These are phyloP conservation scores for Physeter macrocephalus DNA, from an alignment of 2,113 vertebrate genomes.

Conservation along the genomic window DNA sequence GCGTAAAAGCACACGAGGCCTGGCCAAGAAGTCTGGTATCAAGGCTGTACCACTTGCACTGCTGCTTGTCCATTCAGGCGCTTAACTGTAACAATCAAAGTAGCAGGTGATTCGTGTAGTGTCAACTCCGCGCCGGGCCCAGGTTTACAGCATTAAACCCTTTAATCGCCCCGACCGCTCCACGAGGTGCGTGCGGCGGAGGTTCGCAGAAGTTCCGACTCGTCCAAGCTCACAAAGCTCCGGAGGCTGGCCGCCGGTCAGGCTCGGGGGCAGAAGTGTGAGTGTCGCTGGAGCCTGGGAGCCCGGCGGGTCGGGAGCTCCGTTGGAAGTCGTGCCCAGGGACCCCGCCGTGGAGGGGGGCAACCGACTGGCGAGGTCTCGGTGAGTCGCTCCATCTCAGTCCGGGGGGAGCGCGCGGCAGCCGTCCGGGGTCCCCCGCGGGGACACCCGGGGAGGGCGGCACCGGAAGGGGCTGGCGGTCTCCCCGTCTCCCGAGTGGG, in stretches of 20 bases:
- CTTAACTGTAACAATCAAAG: background rate
- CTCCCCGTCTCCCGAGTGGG: background rate
- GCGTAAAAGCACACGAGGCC: background rate
- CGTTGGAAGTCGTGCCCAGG: fast-evolving
- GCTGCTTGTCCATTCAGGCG: background rate
- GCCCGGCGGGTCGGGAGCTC: fast-evolving
- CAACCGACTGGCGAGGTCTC: fast-evolving
- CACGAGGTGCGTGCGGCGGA: background rate
- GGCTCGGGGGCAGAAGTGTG: background rate
- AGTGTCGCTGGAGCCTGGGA: background rate
- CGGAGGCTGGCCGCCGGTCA: background rate
- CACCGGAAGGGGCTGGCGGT: background rate
- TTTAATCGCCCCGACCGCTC: background rate
- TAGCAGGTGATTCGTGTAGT: background rate
- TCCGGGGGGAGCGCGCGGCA: background rate
- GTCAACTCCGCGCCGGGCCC: fast-evolving
- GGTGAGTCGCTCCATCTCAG: background rate
- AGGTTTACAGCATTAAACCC: background rate
- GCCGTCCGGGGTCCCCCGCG: background rate
- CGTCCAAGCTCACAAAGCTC: background rate
- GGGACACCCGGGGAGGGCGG: fast-evolving
- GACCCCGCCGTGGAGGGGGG: background rate
- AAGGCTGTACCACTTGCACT: background rate
- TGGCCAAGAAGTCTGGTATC: background rate
- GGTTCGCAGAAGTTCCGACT: background rate